Conservation (phyloP, 2,888 invertebrate genomes). For the Oscheius sp. region DNA sequence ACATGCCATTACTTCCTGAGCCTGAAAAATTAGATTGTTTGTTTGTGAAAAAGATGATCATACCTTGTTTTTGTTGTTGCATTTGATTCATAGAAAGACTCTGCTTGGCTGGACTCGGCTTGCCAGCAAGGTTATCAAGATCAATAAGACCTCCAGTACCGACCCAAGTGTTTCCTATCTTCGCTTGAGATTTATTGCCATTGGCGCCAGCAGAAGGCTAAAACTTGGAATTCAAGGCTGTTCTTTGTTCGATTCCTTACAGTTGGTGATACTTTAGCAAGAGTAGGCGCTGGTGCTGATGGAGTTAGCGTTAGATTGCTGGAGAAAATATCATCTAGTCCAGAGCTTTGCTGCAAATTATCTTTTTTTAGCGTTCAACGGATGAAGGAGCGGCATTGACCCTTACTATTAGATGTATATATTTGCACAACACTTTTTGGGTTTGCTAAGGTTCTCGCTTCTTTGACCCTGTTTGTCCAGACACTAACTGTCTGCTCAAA, state of each 20-base stretch:
- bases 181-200: background rate
- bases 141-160: constrained; percentile 27
- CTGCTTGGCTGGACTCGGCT: constrained; percentile 15
- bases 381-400: constrained; percentile 6
- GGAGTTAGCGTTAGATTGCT: background rate
- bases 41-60: background rate
- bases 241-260: background rate
- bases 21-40: background rate
- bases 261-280: background rate
- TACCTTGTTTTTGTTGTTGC: constrained; percentile 27
- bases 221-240: background rate
- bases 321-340: constrained; percentile 18
- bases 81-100: constrained; percentile 30
- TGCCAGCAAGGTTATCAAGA: constrained; percentile 30
- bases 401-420: constrained; percentile 18
- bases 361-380: background rate
- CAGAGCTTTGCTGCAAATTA: constrained; percentile 4
- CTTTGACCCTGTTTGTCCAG: constrained; percentile 30
- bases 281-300: constrained; percentile 2
- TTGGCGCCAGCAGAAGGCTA: background rate
- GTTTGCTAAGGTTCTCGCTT: constrained; percentile 27
- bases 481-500: constrained; percentile 20
- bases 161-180: constrained; percentile 31
- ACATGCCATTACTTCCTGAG: background rate
- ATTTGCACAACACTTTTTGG: constrained; percentile 28